Base-by-base conservation (phyloP, 2,888 invertebrate genomes). In the Alloscopus bannaensis region DNA sequence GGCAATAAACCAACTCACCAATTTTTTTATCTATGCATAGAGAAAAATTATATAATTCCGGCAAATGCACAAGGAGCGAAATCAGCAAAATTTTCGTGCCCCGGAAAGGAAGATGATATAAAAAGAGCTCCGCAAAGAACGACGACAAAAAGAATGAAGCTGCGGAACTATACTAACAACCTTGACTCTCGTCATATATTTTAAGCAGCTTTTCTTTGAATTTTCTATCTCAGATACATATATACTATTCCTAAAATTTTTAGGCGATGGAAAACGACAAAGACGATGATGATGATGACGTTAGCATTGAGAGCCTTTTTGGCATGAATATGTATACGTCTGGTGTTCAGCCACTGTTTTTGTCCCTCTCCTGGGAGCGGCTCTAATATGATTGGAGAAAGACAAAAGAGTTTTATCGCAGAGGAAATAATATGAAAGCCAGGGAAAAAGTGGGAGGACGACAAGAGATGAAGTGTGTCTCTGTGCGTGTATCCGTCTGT, bases 341-440 rank as follows among this genome's bases (percentile, higher is more conserved):
- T 68, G n/a, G 40, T 42, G 28, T 71, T 47, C 62, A 62, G 47
- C 47, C 62, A 50, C 62, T 55, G 50, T 29, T 55, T 73, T 65
- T 66, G n/a, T n/a, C n/a, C 45, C 22, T 57, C 73, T 59, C 66
- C 45, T 42, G 65, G 73, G 73, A 66, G 42, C n/a, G 59, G 29
- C 47, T 40, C 50, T 73, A 73, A 73, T 73, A 66, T 73, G 73
- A 73, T 73, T 73, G 73, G 73, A 65, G 73, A 73, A 73, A 73
- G 73, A 73, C 73, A 73, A 73, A 57, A 55, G 73, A 73, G 59
- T 50, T 62, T 73, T 73, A 73, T 73, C 73, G 65, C 66, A n/a
- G n/a, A 73, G 65, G 66, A 73, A 73, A 73, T n/a, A n/a, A n/a
- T 73, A 73, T 65, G 73, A 73, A 73, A 73, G 73, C 73, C 55